These are phyloP conservation scores for Brachypodius melanocephalos DNA, from an alignment of 2,113 vertebrate genomes.

Conservation along the genomic window DNA sequence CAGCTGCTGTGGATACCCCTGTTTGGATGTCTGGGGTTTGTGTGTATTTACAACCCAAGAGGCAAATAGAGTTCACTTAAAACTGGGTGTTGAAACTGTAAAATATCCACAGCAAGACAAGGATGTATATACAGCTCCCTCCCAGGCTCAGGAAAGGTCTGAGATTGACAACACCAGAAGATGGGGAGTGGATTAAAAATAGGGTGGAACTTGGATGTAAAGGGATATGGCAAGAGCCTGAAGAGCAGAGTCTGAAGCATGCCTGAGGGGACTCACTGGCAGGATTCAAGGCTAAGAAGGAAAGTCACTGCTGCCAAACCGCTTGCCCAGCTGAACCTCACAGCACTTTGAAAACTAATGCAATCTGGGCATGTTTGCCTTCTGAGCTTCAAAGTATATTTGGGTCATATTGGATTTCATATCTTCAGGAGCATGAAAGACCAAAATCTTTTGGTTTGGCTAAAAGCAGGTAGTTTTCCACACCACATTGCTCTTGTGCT, in stretches of 20 bases:
- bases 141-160: background rate
- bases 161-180: background rate
- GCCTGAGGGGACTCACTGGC: background rate
- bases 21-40: background rate
- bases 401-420: background rate
- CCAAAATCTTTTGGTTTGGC: background rate
- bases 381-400: background rate
- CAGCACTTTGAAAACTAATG: background rate
- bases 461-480: background rate
- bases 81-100: background rate
- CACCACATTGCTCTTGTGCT: background rate
- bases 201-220: background rate
- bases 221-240: background rate
- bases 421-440: background rate
- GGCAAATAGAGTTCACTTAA: background rate
- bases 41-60: background rate
- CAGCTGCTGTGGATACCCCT: background rate
- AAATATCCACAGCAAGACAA: background rate
- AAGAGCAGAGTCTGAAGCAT: background rate
- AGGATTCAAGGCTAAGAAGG: background rate
- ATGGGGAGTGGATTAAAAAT: background rate
- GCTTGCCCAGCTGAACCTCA: background rate
- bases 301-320: background rate
- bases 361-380: accelerated
- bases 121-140: background rate